Conservation (phyloP, 2,797 vertebrate species). For the Pogonophryne albipinna region DNA sequence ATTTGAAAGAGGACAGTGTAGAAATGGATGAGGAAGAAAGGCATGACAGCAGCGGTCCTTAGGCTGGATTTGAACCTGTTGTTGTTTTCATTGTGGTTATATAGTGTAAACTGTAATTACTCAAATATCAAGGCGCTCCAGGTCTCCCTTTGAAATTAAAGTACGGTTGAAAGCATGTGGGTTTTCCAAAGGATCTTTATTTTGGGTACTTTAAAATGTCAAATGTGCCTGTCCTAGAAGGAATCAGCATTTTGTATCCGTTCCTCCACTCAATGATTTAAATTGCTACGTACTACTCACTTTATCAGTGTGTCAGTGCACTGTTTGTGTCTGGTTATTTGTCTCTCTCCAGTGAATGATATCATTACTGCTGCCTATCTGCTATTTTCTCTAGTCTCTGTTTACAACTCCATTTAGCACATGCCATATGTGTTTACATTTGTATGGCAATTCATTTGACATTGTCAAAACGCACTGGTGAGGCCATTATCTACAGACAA, state of each 20-base stretch:
- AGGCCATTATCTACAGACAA: slow-evolving; percentile 26
- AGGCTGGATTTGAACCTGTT: too few relatives aligned
- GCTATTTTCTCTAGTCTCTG: background rate
- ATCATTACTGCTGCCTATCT: slow-evolving; percentile 1
- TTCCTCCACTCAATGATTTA: background rate
- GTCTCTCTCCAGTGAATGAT: background rate
- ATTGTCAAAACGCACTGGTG: slow-evolving; percentile 22
- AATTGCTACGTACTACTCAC: slow-evolving; percentile 1
- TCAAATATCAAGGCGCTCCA: too few relatives aligned
- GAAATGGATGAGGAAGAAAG: too few relatives aligned
- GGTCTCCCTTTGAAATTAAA: background rate
- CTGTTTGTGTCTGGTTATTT: background rate
- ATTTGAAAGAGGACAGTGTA: too few relatives aligned
- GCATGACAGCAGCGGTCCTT: too few relatives aligned
- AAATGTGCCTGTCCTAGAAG: background rate
- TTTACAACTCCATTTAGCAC: background rate
- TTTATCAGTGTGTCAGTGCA: background rate
- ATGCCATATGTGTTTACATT: background rate
- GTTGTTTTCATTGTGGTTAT: too few relatives aligned
- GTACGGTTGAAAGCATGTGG: background rate
- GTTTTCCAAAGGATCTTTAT: background rate
- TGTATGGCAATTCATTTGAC: slow-evolving; percentile 18
- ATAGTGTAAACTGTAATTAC: too few relatives aligned
- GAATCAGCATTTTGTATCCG: background rate
- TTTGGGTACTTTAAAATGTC: background rate